Percentiles rank a stretch among this genome's conserved stretches.
These are phyloP conservation scores for Erebia aethiops DNA, from an alignment of 2,888 invertebrate species.

Conservation along the genomic window DNA sequence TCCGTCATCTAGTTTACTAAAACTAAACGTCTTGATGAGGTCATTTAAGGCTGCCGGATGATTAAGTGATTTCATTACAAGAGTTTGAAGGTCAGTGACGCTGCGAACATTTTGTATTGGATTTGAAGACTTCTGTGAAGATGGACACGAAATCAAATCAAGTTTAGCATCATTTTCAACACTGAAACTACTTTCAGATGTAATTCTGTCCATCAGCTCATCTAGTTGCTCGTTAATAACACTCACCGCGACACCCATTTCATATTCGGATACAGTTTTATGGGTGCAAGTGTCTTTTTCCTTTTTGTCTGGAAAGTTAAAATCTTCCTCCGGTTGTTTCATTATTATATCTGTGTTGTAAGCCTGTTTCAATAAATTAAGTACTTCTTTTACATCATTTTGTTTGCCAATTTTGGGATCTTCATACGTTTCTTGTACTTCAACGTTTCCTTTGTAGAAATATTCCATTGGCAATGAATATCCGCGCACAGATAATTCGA, in stretches of 20 bases:
- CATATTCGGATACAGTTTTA: conserved; percentile 49
- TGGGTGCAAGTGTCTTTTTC: conserved; percentile 43
- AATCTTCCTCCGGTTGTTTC: conserved; percentile 52
- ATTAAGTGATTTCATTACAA: conserved; percentile 45
- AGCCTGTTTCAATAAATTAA: conserved; percentile 54
- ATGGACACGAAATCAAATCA: conserved; percentile 27
- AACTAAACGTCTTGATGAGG: conserved; percentile 42
- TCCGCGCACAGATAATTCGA: conserved; percentile 61
- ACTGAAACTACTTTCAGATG: conserved; percentile 42
- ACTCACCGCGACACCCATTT: conserved; percentile 49
- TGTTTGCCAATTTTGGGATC: conserved; percentile 52
- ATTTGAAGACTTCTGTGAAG: conserved; percentile 26
- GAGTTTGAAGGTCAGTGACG: conserved; percentile 46
- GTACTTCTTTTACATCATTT: conserved; percentile 50
- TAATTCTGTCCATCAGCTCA: conserved; percentile 51
- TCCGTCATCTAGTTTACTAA: conserved; percentile 45
- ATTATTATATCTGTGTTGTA: conserved; percentile 54
- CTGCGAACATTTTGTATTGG: conserved; percentile 43
- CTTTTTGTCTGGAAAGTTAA: conserved; percentile 26
- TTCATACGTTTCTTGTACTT: conserved; percentile 51
- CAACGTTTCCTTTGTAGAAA: conserved; percentile 63
- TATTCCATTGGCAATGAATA: conserved; percentile 59
- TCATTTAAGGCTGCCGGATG: conserved; percentile 31
- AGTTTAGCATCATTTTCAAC: conserved; percentile 35
- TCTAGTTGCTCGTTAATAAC: conserved; percentile 53